Evolutionary conservation across 2,797 vertebrate genomes (phyloP).

Genomic region (Hirundo rustica): DNA sequence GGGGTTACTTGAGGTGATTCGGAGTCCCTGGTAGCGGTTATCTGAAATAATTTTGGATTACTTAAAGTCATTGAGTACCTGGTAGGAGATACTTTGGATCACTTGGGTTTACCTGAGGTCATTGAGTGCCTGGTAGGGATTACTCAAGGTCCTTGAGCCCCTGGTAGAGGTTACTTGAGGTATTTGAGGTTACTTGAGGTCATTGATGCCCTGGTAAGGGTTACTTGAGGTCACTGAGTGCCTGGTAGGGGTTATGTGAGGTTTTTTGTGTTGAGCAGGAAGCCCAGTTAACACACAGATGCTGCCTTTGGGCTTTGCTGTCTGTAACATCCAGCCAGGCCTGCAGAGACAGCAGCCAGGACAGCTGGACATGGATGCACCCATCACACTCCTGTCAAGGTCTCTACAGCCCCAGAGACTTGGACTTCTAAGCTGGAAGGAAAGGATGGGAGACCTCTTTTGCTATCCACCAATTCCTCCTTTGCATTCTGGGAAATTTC

Average conservation of each 20-base stretch:
- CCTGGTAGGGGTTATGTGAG: not conserved
- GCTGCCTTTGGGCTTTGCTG: not conserved
- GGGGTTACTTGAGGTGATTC: not conserved
- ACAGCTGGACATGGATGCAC: not conserved
- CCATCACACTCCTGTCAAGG: not conserved
- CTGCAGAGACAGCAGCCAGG: not conserved
- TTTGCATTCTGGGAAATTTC: not conserved
- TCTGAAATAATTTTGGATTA: too few species aligned
- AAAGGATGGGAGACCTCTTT: not conserved
- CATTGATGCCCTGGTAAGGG: too few species aligned
- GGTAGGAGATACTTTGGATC: not conserved
- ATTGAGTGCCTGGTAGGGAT: not conserved
- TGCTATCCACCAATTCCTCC: not conserved
- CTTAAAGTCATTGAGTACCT: not conserved
- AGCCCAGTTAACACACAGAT: not conserved
- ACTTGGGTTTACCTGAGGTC: not conserved
- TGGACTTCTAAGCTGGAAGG: not conserved
- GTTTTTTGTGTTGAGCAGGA: not conserved
- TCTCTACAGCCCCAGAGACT: not conserved
- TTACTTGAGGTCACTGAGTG: not conserved
- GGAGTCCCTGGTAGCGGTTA: too few species aligned
- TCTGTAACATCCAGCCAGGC: not conserved
- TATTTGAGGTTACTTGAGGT: not conserved
- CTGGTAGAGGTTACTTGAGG: too few species aligned
- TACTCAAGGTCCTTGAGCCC: too few species aligned